These are phyloP conservation scores for Notospermus geniculatus DNA, from an alignment of 1,140 invertebrate genomes.

Conservation along the genomic window DNA sequence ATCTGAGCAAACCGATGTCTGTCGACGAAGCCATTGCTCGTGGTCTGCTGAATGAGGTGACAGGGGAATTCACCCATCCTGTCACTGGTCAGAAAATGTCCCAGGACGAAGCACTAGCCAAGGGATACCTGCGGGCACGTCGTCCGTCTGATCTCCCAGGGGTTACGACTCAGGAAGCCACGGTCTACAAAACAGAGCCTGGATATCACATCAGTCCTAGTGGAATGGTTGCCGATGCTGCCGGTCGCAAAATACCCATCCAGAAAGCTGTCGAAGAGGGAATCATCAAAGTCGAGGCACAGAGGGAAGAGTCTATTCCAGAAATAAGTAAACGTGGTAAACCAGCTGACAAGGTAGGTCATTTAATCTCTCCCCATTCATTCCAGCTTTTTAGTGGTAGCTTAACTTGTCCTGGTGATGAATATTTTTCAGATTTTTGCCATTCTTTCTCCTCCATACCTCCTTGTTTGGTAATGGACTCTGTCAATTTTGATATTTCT, in stretches of 20 bases:
- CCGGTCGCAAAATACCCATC: conserved; percentile 4
- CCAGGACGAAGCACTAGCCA: conserved; percentile 77
- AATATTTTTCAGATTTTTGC: too few species aligned
- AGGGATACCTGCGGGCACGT: conserved; percentile 65
- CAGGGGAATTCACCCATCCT: conserved; percentile 72
- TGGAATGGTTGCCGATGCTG: conserved; percentile 4
- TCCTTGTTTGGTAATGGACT: conserved; percentile 1
- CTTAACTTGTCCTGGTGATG: too few species aligned
- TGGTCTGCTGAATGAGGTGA: conserved; percentile 65
- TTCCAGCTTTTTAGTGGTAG: too few species aligned
- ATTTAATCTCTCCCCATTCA: too few species aligned
- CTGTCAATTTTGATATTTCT: background rate
- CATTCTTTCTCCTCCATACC: too few species aligned
- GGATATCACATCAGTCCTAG: conserved; percentile 3
- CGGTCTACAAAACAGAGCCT: conserved; percentile 5
- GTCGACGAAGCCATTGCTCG: conserved; percentile 39
- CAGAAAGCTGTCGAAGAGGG: background rate
- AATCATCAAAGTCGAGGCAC: conserved; percentile 1
- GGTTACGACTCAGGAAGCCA: background rate
- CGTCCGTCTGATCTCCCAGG: background rate
- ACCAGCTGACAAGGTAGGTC: too few species aligned
- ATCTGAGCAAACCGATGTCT: conserved; percentile 27
- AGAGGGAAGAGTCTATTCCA: background rate
- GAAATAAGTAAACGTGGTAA: too few species aligned
- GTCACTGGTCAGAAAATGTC: conserved; percentile 70